A percentile compares a stretch with the other conserved stretches of the same genome.
Evolutionary conservation across 1,140 invertebrate genomes (phyloP).

Genomic region (Hormaphis cornu): DNA sequence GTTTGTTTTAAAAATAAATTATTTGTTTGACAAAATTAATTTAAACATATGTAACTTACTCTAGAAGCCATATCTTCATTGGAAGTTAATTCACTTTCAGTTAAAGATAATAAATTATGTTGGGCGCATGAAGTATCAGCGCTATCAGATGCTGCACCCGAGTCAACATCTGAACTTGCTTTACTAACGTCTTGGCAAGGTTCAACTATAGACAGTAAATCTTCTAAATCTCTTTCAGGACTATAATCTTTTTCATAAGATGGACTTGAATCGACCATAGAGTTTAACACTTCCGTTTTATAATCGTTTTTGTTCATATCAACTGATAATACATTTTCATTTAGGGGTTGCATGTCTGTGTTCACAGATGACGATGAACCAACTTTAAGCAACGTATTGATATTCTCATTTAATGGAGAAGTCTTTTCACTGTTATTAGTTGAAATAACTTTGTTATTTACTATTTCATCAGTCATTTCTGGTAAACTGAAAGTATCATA

Average conservation of each 20-base stretch:
- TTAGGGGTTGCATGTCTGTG: background rate
- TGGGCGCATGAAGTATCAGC: conserved; percentile 13
- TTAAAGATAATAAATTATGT: conserved; percentile 1
- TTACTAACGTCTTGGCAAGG: conserved; percentile 28
- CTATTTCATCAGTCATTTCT: background rate
- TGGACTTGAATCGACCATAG: background rate
- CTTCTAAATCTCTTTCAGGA: conserved; percentile 30
- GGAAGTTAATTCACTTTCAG: background rate
- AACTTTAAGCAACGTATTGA: conserved; percentile 4
- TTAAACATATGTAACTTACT: background rate
- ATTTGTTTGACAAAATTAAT: background rate
- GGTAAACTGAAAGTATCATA: conserved; percentile 5
- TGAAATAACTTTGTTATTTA: background rate
- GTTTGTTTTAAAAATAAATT: too few relatives aligned
- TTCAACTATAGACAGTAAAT: conserved; percentile 27
- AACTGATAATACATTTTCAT: background rate
- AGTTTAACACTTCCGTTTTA: background rate
- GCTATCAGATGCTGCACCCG: conserved; percentile 18
- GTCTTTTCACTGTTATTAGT: background rate
- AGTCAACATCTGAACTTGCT: conserved; percentile 13
- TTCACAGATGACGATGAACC: background rate
- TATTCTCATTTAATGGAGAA: background rate
- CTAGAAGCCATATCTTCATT: background rate
- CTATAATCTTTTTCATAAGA: conserved; percentile 24
- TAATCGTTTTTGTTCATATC: background rate